Evolutionary conservation across 2,888 invertebrate genomes (phyloP).

Genomic region (Pyrochroa serraticornis): DNA sequence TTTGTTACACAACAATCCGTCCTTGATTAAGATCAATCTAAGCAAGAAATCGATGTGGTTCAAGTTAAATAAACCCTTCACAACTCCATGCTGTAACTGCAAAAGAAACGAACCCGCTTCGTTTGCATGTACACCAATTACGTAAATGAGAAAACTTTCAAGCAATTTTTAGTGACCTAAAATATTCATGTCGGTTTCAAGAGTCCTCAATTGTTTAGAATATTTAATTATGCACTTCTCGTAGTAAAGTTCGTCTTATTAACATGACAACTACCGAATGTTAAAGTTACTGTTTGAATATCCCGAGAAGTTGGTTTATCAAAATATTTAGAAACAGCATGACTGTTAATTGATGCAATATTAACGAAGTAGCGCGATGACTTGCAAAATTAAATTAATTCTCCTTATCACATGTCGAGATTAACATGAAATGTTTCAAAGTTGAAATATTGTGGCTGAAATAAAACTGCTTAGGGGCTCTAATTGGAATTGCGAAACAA

Average conservation of each 20-base stretch:
- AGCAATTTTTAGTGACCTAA: constrained; percentile 5
- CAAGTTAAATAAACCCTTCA: background rate
- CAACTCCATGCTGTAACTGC: background rate
- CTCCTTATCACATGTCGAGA: too few species aligned
- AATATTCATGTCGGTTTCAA: background rate
- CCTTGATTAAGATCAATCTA: background rate
- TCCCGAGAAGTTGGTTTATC: too few species aligned
- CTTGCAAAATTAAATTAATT: too few species aligned
- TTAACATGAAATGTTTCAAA: too few species aligned
- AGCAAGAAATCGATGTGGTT: background rate
- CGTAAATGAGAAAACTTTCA: constrained; percentile 5
- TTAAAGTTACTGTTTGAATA: too few species aligned
- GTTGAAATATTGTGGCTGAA: too few species aligned
- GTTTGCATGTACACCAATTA: background rate
- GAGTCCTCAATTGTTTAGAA: constrained; percentile 1
- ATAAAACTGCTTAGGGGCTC: background rate
- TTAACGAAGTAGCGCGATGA: too few species aligned
- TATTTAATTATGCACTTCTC: constrained; percentile 2
- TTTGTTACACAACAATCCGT: too few species aligned
- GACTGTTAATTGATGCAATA: too few species aligned
- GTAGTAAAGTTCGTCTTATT: background rate
- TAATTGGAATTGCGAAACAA: background rate
- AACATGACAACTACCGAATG: background rate
- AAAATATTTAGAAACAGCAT: too few species aligned
- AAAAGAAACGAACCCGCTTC: background rate